These are phyloP conservation scores for Tichodroma muraria DNA, from an alignment of 2,113 vertebrate species.

Conservation along the genomic window DNA sequence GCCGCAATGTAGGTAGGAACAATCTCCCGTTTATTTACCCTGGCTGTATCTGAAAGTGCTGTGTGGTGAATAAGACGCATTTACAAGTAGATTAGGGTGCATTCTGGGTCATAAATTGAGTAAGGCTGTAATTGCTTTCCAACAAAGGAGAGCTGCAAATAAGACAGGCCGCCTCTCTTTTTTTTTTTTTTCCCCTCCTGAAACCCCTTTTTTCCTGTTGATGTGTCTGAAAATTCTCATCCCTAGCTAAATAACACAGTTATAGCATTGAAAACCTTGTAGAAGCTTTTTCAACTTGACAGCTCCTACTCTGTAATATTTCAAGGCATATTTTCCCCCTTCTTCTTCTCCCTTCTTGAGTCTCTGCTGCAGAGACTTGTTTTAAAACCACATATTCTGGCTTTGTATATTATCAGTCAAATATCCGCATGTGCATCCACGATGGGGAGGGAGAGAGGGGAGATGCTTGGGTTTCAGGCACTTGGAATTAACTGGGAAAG, in stretches of 20 bases:
- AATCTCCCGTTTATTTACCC: conserved; percentile 67
- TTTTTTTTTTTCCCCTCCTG: neutral
- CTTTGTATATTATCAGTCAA: conserved; percentile 43
- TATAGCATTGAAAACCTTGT: neutral
- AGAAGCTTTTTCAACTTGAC: conserved; percentile 15
- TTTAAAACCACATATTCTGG: conserved; percentile 28
- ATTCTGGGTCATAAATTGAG: conserved; percentile 71
- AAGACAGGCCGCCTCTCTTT: conserved; percentile 40
- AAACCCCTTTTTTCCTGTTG: conserved; percentile 31
- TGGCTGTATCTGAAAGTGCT: conserved; percentile 59
- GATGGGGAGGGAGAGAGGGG: conserved; percentile 15
- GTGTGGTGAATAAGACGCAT: conserved; percentile 62
- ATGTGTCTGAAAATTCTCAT: conserved; percentile 29
- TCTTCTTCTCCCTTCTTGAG: conserved; percentile 15
- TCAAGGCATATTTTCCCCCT: neutral
- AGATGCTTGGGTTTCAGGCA: conserved; percentile 46
- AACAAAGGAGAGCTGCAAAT: conserved; percentile 66
- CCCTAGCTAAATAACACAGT: conserved; percentile 37
- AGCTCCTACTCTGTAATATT: conserved; percentile 30
- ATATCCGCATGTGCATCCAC: neutral
- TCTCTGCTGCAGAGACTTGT: neutral
- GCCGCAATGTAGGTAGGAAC: conserved; percentile 66
- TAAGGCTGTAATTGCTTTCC: conserved; percentile 70
- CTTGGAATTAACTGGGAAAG: conserved; percentile 58
- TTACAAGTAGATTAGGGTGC: conserved; percentile 68